Evolutionary conservation across 2,113 vertebrate genomes (phyloP).

Genomic region (Callipepla californica): DNA sequence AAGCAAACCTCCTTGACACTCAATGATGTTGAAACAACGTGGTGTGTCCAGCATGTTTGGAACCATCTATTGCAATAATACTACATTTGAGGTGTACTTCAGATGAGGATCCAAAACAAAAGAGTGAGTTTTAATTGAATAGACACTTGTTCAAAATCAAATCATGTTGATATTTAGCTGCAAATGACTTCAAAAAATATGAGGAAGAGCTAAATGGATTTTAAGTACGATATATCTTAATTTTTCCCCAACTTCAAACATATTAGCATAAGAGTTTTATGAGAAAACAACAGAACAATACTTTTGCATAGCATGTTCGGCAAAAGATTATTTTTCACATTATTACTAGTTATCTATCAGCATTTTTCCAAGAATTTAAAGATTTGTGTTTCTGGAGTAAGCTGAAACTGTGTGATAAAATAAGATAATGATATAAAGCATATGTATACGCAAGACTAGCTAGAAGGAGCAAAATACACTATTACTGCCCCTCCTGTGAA

Average conservation of each 20-base stretch:
- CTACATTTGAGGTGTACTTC: background rate
- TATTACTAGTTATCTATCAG: slow-evolving; percentile 70
- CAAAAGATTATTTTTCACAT: slow-evolving; percentile 72
- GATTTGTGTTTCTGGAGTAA: slow-evolving; percentile 70
- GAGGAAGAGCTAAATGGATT: slow-evolving; percentile 13
- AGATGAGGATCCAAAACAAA: background rate
- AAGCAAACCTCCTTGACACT: slow-evolving; percentile 20
- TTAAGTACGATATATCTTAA: slow-evolving; percentile 40
- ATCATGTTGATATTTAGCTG: slow-evolving; percentile 23
- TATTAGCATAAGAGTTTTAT: slow-evolving; percentile 29
- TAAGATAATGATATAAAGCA: slow-evolving; percentile 79
- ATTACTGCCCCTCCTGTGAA: slow-evolving; percentile 76
- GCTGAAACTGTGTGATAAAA: slow-evolving; percentile 76
- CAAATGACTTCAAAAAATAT: slow-evolving; percentile 40
- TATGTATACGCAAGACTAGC: slow-evolving; percentile 70
- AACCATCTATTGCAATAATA: background rate
- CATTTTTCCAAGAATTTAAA: slow-evolving; percentile 72
- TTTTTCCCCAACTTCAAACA: slow-evolving; percentile 64
- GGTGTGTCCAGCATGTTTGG: background rate
- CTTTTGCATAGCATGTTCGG: slow-evolving; percentile 51
- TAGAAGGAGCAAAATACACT: slow-evolving; percentile 71
- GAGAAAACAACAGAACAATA: slow-evolving; percentile 30
- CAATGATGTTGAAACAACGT: background rate
- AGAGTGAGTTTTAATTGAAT: background rate
- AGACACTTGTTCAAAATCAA: slow-evolving; percentile 29